phyloP scores from a whole-genome alignment of 2,113 vertebrate species.

The Spea multiplicata region DNA sequence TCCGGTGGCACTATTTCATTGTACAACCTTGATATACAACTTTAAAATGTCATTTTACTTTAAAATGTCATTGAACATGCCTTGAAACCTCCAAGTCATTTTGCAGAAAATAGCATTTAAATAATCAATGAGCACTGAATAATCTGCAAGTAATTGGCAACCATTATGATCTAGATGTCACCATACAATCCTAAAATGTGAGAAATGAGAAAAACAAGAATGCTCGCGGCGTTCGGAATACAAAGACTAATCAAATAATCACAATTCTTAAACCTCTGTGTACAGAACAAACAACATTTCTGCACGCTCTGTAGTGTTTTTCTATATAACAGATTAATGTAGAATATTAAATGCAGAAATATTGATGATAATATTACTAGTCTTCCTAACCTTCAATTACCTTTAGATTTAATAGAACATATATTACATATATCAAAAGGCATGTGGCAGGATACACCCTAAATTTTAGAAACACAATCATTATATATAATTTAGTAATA shows the following conservation, averaged over 20 bases:
- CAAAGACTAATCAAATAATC: slow-evolving; percentile 36
- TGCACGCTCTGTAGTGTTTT: neutral
- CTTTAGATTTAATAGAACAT: too few relatives aligned
- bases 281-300: slow-evolving; percentile 20
- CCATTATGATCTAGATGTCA: slow-evolving; percentile 44
- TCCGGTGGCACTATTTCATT: slow-evolving; percentile 30
- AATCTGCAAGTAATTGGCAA: slow-evolving; percentile 42
- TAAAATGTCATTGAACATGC: slow-evolving; percentile 46
- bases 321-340: slow-evolving; percentile 6
- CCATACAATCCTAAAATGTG: slow-evolving; percentile 16
- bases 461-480: too few relatives aligned
- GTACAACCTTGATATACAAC: slow-evolving; percentile 42
- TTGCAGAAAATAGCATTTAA: slow-evolving; percentile 45
- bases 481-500: too few relatives aligned
- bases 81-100: slow-evolving; percentile 42
- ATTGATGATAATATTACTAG: neutral
- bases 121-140: slow-evolving; percentile 49
- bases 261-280: slow-evolving; percentile 15
- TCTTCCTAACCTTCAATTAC: too few relatives aligned
- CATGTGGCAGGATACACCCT: too few relatives aligned
- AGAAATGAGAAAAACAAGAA: slow-evolving; percentile 36
- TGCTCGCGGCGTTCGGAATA: slow-evolving; percentile 27
- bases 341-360: neutral
- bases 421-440: too few relatives aligned
- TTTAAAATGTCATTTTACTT: slow-evolving; percentile 46